Percentiles rank a stretch among this genome's conserved stretches.
These are phyloP conservation scores for Oxytorus armatus DNA, from an alignment of 2,888 invertebrate genomes.

Conservation along the genomic window DNA sequence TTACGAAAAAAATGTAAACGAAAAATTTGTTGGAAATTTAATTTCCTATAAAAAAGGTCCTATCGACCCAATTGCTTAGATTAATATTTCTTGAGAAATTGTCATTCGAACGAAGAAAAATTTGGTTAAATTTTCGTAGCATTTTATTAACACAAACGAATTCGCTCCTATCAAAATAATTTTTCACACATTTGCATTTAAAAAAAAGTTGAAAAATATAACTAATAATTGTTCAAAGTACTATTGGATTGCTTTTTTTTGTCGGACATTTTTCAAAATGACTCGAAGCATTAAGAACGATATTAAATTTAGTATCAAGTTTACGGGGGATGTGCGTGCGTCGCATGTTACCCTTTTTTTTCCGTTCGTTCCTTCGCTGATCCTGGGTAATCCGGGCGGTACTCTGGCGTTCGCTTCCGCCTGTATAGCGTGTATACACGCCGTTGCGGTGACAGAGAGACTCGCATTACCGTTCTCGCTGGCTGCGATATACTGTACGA, in stretches of 20 bases:
- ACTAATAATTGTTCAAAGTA: no score
- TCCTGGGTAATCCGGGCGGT: slow-evolving; percentile 54
- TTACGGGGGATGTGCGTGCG: background rate
- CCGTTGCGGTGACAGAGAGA: slow-evolving; percentile 43
- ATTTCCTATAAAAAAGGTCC: no score
- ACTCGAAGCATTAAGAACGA: background rate
- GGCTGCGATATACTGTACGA: slow-evolving; percentile 62
- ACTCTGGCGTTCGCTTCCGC: slow-evolving; percentile 61
- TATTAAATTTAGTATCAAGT: background rate
- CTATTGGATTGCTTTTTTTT: background rate
- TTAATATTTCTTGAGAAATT: no score
- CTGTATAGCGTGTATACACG: slow-evolving; percentile 44
- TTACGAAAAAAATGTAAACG: no score
- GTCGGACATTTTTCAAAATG: background rate
- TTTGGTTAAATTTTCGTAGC: no score
- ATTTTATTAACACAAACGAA: no score
- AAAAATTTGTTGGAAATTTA: no score
- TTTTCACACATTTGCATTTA: no score
- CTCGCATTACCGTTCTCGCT: slow-evolving; percentile 77
- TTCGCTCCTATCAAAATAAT: no score
- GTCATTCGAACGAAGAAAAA: no score
- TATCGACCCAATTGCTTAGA: no score
- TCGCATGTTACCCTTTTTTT: background rate
- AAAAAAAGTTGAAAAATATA: no score
- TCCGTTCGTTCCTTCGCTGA: slow-evolving; percentile 21